These are phyloP conservation scores for Dynastes maya DNA, from an alignment of 2,888 invertebrate genomes.

Conservation along the genomic window DNA sequence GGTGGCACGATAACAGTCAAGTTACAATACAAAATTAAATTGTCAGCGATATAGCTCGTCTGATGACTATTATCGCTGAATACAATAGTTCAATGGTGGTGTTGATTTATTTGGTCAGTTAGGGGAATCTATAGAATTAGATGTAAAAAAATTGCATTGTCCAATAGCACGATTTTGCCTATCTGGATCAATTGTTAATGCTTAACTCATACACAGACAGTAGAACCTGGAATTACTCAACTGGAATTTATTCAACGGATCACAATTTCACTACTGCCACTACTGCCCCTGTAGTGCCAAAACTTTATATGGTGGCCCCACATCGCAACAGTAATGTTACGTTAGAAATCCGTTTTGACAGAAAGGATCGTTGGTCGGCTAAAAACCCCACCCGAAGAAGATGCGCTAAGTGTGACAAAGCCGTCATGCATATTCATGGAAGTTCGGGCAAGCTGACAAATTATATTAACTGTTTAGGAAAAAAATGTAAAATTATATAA, in stretches of 20 bases:
- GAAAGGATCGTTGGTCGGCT: slow-evolving; percentile 1
- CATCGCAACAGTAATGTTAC: not conserved
- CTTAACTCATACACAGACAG: too few relatives aligned
- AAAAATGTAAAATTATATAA: too few relatives aligned
- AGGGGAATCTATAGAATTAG: too few relatives aligned
- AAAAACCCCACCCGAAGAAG: slow-evolving; percentile 17
- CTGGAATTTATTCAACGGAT: too few relatives aligned
- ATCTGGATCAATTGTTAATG: too few relatives aligned
- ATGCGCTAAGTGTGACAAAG: not conserved
- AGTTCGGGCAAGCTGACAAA: too few relatives aligned
- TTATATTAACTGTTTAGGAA: too few relatives aligned
- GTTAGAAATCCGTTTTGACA: slow-evolving; percentile 2
- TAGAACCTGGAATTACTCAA: not conserved
- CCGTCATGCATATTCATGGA: slow-evolving; percentile 1
- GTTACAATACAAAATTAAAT: slow-evolving; percentile 4
- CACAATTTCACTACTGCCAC: not conserved
- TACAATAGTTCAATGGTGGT: not conserved
- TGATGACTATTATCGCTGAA: slow-evolving; percentile 2
- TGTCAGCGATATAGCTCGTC: slow-evolving; percentile 20
- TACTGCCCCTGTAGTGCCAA: not conserved
- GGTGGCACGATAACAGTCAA: slow-evolving; percentile 8
- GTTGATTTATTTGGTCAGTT: too few relatives aligned
- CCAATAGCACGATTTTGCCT: too few relatives aligned
- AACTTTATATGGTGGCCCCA: not conserved
- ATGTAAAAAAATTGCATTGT: too few relatives aligned